A percentile compares a stretch with the other conserved stretches of the same genome.
Evolutionary conservation across 1,140 invertebrate species (phyloP).

Genomic region (Bombus superbus): DNA sequence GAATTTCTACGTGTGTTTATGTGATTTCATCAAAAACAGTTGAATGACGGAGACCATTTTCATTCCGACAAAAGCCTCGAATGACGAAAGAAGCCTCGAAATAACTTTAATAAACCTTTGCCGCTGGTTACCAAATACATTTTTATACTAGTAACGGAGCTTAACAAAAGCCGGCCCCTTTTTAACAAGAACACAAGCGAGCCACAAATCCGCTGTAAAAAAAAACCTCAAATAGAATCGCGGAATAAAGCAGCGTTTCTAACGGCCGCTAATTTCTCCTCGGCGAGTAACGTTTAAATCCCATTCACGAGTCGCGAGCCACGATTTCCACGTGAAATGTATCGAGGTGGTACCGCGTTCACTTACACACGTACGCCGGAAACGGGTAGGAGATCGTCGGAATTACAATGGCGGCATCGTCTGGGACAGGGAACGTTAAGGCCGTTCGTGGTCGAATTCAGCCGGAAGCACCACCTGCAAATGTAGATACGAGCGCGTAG

Average conservation of each 20-base stretch:
- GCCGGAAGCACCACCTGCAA: slow-evolving; percentile 28
- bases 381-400: background rate
- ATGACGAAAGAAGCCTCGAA: too few relatives aligned
- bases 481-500: background rate
- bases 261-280: background rate
- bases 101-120: too few relatives aligned
- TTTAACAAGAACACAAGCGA: background rate
- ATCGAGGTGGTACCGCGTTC: background rate
- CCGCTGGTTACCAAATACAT: too few relatives aligned
- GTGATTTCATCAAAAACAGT: too few relatives aligned
- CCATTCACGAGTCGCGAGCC: too few relatives aligned
- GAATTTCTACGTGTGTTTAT: too few relatives aligned
- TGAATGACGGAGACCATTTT: too few relatives aligned
- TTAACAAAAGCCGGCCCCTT: background rate
- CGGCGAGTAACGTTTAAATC: background rate
- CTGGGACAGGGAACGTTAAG: slow-evolving; percentile 13
- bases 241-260: too few relatives aligned
- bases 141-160: too few relatives aligned
- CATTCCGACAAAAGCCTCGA: too few relatives aligned
- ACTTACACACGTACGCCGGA: background rate
- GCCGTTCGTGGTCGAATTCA: slow-evolving; percentile 7
- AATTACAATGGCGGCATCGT: background rate
- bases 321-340: background rate
- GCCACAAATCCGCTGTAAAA: background rate
- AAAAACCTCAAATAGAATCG: background rate